Conservation (phyloP, 2,888 invertebrate species). For the Heliconius erato region DNA sequence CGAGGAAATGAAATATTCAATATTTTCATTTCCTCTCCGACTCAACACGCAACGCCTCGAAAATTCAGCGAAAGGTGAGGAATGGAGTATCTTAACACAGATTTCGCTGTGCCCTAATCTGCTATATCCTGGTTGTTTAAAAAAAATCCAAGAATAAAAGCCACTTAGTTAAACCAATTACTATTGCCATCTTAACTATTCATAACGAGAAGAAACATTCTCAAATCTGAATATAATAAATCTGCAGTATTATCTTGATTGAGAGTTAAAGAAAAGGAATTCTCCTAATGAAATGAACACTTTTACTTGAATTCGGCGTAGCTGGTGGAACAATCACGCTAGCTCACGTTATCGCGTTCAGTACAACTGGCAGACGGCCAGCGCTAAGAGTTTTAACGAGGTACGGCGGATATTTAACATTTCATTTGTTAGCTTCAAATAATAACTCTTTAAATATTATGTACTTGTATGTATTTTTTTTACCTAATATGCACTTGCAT, state of each 20-base stretch:
- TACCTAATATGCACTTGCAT: too few relatives aligned
- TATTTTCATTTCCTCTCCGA: too few relatives aligned
- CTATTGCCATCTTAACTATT: constrained; percentile 6
- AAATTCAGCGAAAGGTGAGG: not conserved
- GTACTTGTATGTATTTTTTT: too few relatives aligned
- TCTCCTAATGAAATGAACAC: constrained; percentile 9
- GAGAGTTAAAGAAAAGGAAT: not conserved
- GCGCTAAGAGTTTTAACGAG: not conserved
- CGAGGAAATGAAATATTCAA: too few relatives aligned
- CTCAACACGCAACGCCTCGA: not conserved
- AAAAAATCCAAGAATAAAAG: not conserved
- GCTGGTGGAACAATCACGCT: constrained; percentile 28
- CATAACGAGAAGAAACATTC: constrained; percentile 5
- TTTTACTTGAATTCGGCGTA: constrained; percentile 16
- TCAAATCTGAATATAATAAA: constrained; percentile 1
- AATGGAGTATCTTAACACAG: not conserved
- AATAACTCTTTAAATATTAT: not conserved
- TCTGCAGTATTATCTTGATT: not conserved
- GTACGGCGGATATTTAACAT: not conserved
- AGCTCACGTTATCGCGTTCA: constrained; percentile 30
- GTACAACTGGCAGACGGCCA: constrained; percentile 20
- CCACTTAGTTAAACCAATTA: not conserved
- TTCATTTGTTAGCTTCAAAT: not conserved
- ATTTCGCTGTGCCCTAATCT: not conserved
- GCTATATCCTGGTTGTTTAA: too few relatives aligned